These are phyloP conservation scores for Sebastiscus tertius DNA, from an alignment of 2,797 vertebrate genomes.

Conservation along the genomic window DNA sequence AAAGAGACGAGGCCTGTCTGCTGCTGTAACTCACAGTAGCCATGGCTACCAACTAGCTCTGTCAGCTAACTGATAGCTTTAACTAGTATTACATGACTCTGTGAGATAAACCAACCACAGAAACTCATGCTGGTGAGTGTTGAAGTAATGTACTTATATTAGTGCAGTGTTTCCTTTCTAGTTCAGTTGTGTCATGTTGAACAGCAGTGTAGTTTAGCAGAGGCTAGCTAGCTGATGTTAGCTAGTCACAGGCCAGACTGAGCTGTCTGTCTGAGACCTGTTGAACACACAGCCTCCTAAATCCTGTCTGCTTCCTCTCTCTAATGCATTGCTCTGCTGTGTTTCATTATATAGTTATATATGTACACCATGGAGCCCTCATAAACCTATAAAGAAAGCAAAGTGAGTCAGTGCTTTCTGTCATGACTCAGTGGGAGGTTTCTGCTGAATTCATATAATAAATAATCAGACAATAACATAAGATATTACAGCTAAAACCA, in stretches of 20 bases:
- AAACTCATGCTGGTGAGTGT: accelerated
- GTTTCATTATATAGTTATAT: background rate
- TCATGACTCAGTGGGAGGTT: background rate
- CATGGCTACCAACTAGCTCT: slow-evolving; percentile 17
- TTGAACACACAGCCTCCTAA: slow-evolving; percentile 8
- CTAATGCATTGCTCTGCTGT: no score
- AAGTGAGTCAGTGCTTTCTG: background rate
- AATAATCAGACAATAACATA: background rate
- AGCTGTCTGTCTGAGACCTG: slow-evolving; percentile 30
- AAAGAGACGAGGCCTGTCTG: slow-evolving; percentile 9
- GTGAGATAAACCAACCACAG: background rate
- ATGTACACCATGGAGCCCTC: background rate
- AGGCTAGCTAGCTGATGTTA: slow-evolving; percentile 26
- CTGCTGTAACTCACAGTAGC: background rate
- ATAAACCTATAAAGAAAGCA: background rate
- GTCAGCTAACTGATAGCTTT: slow-evolving; percentile 1
- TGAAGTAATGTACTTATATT: accelerated
- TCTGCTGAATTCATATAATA: background rate
- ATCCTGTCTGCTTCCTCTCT: background rate
- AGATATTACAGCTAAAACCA: no score
- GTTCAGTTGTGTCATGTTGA: accelerated
- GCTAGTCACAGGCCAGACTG: slow-evolving; percentile 31
- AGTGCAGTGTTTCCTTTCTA: background rate
- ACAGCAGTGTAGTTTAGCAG: background rate
- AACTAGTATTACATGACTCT: background rate